Conservation (phyloP, 2,888 invertebrate species). For the Napeogenes sylphis region DNA sequence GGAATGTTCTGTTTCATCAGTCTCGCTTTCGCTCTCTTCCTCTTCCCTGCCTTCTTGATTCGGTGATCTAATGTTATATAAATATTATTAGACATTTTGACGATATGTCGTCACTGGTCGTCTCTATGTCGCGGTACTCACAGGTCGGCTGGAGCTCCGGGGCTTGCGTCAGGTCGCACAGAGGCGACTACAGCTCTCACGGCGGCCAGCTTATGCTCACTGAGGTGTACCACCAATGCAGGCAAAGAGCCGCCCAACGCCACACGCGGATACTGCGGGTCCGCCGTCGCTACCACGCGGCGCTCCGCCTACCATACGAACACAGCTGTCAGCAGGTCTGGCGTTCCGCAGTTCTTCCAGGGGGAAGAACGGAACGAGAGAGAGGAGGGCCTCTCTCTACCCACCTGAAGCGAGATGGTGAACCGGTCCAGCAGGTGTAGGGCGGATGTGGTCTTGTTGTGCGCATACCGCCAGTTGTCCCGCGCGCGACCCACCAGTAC, state of each 20-base stretch:
- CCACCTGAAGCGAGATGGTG: slow-evolving; percentile 79
- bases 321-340: background rate
- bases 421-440: slow-evolving; percentile 91
- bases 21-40: slow-evolving; percentile 63
- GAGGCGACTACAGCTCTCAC: slow-evolving; percentile 48
- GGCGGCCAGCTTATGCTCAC: slow-evolving; percentile 88
- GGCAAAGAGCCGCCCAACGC: slow-evolving; percentile 92
- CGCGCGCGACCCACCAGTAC: slow-evolving; percentile 91
- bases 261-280: slow-evolving; percentile 91
- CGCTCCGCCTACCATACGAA: slow-evolving; percentile 81
- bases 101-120: background rate
- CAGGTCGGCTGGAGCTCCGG: slow-evolving; percentile 31
- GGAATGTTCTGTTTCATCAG: slow-evolving; percentile 59
- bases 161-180: slow-evolving; percentile 13
- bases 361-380: too few relatives aligned
- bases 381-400: background rate
- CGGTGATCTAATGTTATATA: slow-evolving; percentile 22
- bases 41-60: slow-evolving; percentile 29
- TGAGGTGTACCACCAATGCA: slow-evolving; percentile 91
- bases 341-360: too few relatives aligned
- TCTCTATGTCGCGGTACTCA: slow-evolving; percentile 8
- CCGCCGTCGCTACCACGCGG: slow-evolving; percentile 87
- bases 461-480: slow-evolving; percentile 94
- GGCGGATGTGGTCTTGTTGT: slow-evolving; percentile 88
- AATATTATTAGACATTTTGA: too few relatives aligned